Conservation (phyloP, 2,888 invertebrate species). For the Lamellibrachia satsuma region DNA sequence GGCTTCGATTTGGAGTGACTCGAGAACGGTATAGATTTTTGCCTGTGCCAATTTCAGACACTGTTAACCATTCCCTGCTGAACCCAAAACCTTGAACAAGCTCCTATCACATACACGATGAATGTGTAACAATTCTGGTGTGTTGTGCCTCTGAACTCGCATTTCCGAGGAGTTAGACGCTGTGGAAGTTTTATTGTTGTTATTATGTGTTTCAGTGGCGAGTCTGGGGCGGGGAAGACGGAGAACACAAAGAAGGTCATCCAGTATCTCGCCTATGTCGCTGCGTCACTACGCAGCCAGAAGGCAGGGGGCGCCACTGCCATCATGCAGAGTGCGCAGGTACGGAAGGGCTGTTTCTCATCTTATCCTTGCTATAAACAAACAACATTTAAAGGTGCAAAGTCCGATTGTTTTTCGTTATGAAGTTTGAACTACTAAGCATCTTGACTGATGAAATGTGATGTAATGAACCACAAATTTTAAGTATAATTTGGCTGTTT, state of each 20-base stretch:
- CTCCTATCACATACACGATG: too few relatives aligned
- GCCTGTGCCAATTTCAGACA: too few relatives aligned
- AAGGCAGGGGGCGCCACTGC: constrained; percentile 41
- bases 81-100: too few relatives aligned
- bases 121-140: too few relatives aligned
- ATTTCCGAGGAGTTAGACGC: neutral
- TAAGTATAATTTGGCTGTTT: too few relatives aligned
- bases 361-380: neutral
- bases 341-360: neutral
- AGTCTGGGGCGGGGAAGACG: constrained; percentile 99
- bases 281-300: constrained; percentile 76
- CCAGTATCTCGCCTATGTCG: constrained; percentile 99
- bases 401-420: too few relatives aligned
- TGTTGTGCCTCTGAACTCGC: neutral
- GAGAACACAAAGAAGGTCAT: constrained; percentile 99
- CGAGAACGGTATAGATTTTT: too few relatives aligned
- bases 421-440: too few relatives aligned
- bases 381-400: neutral
- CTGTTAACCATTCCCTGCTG: too few relatives aligned
- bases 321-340: constrained; percentile 35
- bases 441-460: too few relatives aligned
- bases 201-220: constrained; percentile 73
- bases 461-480: too few relatives aligned
- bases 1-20: too few relatives aligned
- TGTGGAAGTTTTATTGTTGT: neutral